These are phyloP conservation scores for Chondrosia reniformis DNA, from an alignment of 37 sponge, comb jelly and placozoan genomes.

Conservation along the genomic window DNA sequence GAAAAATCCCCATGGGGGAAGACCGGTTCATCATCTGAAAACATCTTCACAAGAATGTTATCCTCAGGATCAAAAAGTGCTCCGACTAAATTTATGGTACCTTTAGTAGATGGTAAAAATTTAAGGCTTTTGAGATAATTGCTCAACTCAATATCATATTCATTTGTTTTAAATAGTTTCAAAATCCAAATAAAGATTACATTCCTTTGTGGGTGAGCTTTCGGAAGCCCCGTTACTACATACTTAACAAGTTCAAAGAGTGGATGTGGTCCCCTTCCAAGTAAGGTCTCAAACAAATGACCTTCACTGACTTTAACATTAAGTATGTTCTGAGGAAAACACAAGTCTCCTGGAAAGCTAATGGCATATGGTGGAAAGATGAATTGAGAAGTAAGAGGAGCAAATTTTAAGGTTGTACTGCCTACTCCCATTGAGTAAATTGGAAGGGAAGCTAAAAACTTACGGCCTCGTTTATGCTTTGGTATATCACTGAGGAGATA, in stretches of 20 bases:
- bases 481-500: background rate
- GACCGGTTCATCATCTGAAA: conserved; percentile 14
- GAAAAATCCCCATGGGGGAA: conserved; percentile 25
- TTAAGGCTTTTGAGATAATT: background rate
- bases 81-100: background rate
- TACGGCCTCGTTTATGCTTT: background rate
- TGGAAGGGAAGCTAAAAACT: background rate
- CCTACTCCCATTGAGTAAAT: conserved; percentile 39
- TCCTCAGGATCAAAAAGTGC: conserved; percentile 40
- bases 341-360: background rate
- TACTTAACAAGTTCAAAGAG: conserved; percentile 23
- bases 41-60: conserved; percentile 23
- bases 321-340: conserved; percentile 36
- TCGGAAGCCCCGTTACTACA: no score
- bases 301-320: background rate
- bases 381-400: conserved; percentile 1
- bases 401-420: background rate
- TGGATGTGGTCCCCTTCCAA: conserved; percentile 17
- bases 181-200: conserved; percentile 38
- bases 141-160: background rate
- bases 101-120: conserved; percentile 7
- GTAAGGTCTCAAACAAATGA: background rate
- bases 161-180: background rate
- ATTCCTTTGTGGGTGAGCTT: background rate
- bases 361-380: conserved; percentile 10